These are phyloP conservation scores for Rhagophthalmus giganteus DNA, from an alignment of 2,888 invertebrate species.

Conservation along the genomic window DNA sequence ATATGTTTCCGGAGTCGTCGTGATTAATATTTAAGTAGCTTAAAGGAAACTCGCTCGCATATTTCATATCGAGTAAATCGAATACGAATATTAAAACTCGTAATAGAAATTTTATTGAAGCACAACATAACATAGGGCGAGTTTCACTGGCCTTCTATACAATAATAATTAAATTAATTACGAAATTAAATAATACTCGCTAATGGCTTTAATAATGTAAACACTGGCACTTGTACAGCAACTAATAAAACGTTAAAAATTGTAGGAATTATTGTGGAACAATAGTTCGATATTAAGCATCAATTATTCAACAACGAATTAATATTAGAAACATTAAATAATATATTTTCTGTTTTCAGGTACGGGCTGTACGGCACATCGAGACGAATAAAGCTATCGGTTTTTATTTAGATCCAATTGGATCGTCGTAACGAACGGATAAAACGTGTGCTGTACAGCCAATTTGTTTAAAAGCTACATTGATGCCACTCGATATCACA, in stretches of 20 bases:
- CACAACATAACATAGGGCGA: slow-evolving; percentile 27
- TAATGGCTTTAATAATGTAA: slow-evolving; percentile 20
- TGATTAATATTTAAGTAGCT: slow-evolving; percentile 22
- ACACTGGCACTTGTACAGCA: slow-evolving; percentile 16
- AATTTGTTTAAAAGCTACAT: slow-evolving; percentile 10
- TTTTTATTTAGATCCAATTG: too few relatives aligned
- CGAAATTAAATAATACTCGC: slow-evolving; percentile 27
- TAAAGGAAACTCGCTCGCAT: too few relatives aligned
- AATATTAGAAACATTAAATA: slow-evolving; percentile 5
- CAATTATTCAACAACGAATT: too few relatives aligned
- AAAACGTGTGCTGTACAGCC: too few relatives aligned
- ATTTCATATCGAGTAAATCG: too few relatives aligned
- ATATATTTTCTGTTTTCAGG: slow-evolving; percentile 16
- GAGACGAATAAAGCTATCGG: too few relatives aligned
- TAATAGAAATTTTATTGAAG: slow-evolving; percentile 27
- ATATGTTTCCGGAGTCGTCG: slow-evolving; percentile 2
- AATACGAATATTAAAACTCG: slow-evolving; percentile 10
- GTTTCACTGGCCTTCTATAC: slow-evolving; percentile 23
- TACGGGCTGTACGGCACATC: too few relatives aligned
- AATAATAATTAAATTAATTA: slow-evolving; percentile 18
- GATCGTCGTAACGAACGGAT: too few relatives aligned
- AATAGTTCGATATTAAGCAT: too few relatives aligned
- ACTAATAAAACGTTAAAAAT: slow-evolving; percentile 7
- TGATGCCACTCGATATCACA: slow-evolving; percentile 28
- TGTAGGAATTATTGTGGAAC: too few relatives aligned